Conservation (phyloP, 2,113 vertebrate genomes). For the Bombycilla garrulus region DNA sequence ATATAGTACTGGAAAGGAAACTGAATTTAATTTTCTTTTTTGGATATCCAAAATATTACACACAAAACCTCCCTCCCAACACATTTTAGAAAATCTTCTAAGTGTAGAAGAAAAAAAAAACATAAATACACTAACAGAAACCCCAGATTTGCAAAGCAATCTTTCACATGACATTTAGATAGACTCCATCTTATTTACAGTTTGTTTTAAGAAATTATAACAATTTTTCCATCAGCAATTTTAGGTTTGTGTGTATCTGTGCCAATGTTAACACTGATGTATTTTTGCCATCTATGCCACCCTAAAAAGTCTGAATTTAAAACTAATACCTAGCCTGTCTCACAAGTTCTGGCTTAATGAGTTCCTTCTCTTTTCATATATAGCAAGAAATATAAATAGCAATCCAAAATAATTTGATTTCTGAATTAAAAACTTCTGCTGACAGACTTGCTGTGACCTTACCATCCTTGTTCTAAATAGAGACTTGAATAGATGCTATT, state of each 20-base stretch:
- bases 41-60: neutral
- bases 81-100: neutral
- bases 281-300: neutral
- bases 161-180: neutral
- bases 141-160: neutral
- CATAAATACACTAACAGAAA: neutral
- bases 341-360: neutral
- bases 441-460: neutral
- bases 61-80: accelerated
- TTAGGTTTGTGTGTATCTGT: neutral
- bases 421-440: neutral
- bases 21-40: neutral
- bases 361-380: neutral
- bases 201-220: constrained; percentile 22
- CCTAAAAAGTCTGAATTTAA: neutral
- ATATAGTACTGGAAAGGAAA: neutral
- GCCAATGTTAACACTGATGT: neutral
- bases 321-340: neutral
- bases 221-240: neutral
- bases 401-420: constrained; percentile 1
- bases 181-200: neutral
- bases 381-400: neutral
- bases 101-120: neutral
- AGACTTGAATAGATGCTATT: neutral
- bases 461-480: neutral